Evolutionary conservation across 1,140 invertebrate genomes (phyloP), one percentile per base, ranked within the genome.

Genomic region (Akabosia matsudoensis): DNA sequence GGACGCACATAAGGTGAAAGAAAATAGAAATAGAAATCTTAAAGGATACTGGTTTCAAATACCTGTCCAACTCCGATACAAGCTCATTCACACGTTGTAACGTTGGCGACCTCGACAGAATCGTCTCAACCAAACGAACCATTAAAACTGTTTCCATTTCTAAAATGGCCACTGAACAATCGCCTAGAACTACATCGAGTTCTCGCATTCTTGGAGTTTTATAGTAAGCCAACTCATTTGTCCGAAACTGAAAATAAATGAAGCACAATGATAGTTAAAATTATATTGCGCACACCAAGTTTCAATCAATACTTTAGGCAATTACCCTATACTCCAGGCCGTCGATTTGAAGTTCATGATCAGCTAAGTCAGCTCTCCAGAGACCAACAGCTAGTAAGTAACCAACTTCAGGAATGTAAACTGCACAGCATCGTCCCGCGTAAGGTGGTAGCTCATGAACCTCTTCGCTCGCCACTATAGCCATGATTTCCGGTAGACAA

Each of bases 371-470:
- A 0, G 86, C 83, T 45, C 86, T 86, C 88, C 90, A 90, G 70
- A 87, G 85, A 34, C 88, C 89, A 2, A 95, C 87, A 0, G 89
- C 90, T 1, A 95, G 84, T 45, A 94, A 84, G 85, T 92, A 93
- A 0, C 93, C 92, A 76, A 95, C 87, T 85, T 94, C 90, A 4
- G 93, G 93, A 79, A 94, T 87, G 84, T 93, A 95, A 72, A 92
- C 84, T 82, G 94, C 89, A 56, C 88, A 88, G 82, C 92, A 94
- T 79, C 90, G 87, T n/a, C 88, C 84, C 24, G 94, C 86, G 79
- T 87, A 88, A 13, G 84, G 64, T 2, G 91, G 90, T 31, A 94
- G 85, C 67, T 89, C 86, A 51, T 88, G 82, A 76, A 93, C 84
- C 82, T 94, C 92, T 79, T 90, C 85, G 76, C 87, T 83, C 1